Base-by-base conservation (phyloP, 92 coral and sea anemone species). In the Anthopleura xanthogrammica region DNA sequence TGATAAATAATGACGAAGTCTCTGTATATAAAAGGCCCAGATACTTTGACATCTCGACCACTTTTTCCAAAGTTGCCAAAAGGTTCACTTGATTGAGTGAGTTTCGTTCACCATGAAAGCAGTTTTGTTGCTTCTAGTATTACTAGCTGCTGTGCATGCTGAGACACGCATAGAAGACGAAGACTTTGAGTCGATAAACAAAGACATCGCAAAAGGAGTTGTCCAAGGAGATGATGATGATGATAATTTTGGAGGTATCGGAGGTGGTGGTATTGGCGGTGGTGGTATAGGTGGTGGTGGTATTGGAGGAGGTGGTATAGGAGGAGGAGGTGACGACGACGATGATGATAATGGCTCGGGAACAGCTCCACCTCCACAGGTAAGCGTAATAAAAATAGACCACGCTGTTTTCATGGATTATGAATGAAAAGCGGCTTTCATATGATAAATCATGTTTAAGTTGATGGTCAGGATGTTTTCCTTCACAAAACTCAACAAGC, bases 151-250 rank as follows among this genome's bases (percentile, higher is more conserved):
- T 62, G 70, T 62, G 11, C 70, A 20, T 23, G 70, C 70, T n/a
- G 70, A 62, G 70, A 20, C 36, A 5, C 70, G 36, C 36, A 62
- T 62, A 4, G 70, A 62, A n/a, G 70, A 62, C 14, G 70, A 62
- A n/a, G 29, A 62, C 36, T 23, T 62, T 20, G 70, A 62, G 70
- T 20, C 29, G 24, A 62, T 62, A 14, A 20, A 20, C 29, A 62
- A 62, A 62, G 70, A 20, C 12, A n/a, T 29, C 36, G 11, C 3
- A 20, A 62, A 62, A 62, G 70, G 70, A 62, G 39, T 62, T 62
- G 70, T 62, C 70, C 29, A 20, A n/a, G 70, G 70, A 20, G 70
- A 62, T 62, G 70, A 62, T 62, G 70, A 62, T 62, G 70, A 62
- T 60, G 68, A 60, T 20, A n/a, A 60, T 54, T 54, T 54, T 54